Base-by-base conservation (phyloP, 1,140 invertebrate species). In the Pachypeltis micranthus region DNA sequence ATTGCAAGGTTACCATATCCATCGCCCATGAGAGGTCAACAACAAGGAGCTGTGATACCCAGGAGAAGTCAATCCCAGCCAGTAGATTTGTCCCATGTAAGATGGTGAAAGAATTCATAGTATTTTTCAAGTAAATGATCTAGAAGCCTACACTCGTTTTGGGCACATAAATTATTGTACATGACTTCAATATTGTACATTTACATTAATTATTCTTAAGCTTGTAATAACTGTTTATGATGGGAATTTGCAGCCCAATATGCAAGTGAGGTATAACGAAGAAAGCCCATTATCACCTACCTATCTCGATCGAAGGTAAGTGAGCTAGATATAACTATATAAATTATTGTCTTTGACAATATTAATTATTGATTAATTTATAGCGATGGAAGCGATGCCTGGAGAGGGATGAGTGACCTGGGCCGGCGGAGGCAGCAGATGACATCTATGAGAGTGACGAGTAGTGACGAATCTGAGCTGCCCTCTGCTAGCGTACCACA, bases 1-100 rank as follows among this genome's bases (percentile, higher is more conserved):
- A 60, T 67, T 44, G 31, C 63, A 27, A 3, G 67, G 28, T 57
- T 65, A 7, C 67, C 67, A 1, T 63, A 60, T 26, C 64, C 64
- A n/a, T 64, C 64, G 10, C 63, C 66, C 19, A 14, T 61, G 7
- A 25, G 59, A 12, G 12, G 19, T 16, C 12, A n/a, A 31, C 59
- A 44, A 23, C 64, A 63, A 44, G 44, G 39, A 44, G 31, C 27
- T 14, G 59, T 62, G 24, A 64, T 70, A 61, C 77, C 78, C n/a
- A 76, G 77, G 51, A 73, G 77, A 61, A 78, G 76, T 44, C 76
- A 78, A 63, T 78, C 76, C 65, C 77, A 78, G 44, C 77, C 78
- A 1, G 74, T 78, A 26, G 76, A 78, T 63, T 69, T 79, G 39
- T 73, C 76, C 44, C 70, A 70, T 47, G 70, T 71, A 58, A 63